Evolutionary conservation across 1,140 invertebrate genomes (phyloP), one percentile per base, ranked within the genome.

Genomic region (Pygmarrhopalites habei): DNA sequence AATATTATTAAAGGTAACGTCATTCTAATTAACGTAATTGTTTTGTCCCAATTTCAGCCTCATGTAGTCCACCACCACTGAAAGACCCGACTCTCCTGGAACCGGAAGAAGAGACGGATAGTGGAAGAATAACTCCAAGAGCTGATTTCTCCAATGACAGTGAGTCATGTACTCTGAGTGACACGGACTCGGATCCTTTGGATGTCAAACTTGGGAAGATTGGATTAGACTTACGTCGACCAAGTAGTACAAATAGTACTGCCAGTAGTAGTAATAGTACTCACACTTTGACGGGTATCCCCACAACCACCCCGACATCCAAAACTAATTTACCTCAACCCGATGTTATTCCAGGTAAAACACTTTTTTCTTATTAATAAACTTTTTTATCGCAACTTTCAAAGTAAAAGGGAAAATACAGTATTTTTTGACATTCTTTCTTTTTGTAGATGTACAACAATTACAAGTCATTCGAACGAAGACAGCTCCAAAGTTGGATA

Each of bases 341-440:
- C 5, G 69, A 71, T 57, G 69, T 71, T 1, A 68, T 71, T 21
- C 66, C 66, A 21, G 68, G 66, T n/a, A n/a, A n/a, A n/a, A n/a
- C n/a, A n/a, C n/a, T n/a, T n/a, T n/a, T n/a, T n/a, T n/a, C n/a
- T n/a, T n/a, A n/a, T n/a, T n/a, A n/a, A n/a, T n/a, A n/a, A n/a
- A n/a, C n/a, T n/a, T n/a, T n/a, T n/a, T n/a, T n/a, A n/a, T n/a
- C n/a, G n/a, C n/a, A n/a, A n/a, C n/a, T n/a, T n/a, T n/a, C n/a
- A n/a, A n/a, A n/a, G n/a, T n/a, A n/a, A n/a, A n/a, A n/a, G n/a
- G n/a, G n/a, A n/a, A n/a, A n/a, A n/a, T n/a, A n/a, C n/a, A n/a
- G n/a, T n/a, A n/a, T n/a, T n/a, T n/a, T n/a, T n/a, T n/a, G n/a
- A n/a, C n/a, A n/a, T n/a, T n/a, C n/a, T n/a, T n/a, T n/a, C n/a